These are phyloP conservation scores for Athalia circularis DNA, from an alignment of 2,888 invertebrate species.

Conservation along the genomic window DNA sequence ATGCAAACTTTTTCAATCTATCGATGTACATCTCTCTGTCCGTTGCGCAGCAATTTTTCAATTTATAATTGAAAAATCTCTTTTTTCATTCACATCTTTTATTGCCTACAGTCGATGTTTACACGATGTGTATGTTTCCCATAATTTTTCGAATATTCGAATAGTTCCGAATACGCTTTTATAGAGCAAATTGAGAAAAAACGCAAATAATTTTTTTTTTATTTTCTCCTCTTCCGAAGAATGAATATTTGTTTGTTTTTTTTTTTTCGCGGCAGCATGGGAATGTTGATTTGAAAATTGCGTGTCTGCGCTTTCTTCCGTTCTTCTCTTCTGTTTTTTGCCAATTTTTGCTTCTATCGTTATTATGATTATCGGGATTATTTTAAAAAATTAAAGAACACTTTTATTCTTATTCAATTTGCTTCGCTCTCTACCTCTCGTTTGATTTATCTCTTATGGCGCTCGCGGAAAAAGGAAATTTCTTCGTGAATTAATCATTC, in stretches of 20 bases:
- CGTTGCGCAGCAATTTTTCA: no score
- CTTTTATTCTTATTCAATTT: constrained; percentile 34
- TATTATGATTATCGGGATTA: constrained; percentile 5
- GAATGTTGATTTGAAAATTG: constrained; percentile 36
- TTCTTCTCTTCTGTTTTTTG: not conserved
- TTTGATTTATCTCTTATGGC: constrained; percentile 34
- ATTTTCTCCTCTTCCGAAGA: not conserved
- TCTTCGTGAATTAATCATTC: constrained; percentile 35
- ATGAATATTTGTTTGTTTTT: not conserved
- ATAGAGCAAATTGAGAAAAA: no score
- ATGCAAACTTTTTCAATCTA: no score
- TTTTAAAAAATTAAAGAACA: not conserved
- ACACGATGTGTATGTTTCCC: no score
- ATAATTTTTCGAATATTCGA: no score
- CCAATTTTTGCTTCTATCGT: not conserved
- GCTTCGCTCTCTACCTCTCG: constrained; percentile 17
- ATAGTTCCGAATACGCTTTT: no score
- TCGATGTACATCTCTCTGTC: no score
- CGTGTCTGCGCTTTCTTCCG: constrained; percentile 8
- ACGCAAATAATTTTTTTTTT: not conserved
- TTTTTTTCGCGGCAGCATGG: not conserved
- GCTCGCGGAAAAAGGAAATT: constrained; percentile 10
- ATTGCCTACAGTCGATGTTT: no score
- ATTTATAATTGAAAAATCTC: no score
- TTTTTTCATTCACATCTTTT: no score